A percentile compares a stretch with the other conserved stretches of the same genome.
These are phyloP conservation scores for Arbacia lixula DNA, from an alignment of 53 echinoderm and acorn worm genomes.

Conservation along the genomic window DNA sequence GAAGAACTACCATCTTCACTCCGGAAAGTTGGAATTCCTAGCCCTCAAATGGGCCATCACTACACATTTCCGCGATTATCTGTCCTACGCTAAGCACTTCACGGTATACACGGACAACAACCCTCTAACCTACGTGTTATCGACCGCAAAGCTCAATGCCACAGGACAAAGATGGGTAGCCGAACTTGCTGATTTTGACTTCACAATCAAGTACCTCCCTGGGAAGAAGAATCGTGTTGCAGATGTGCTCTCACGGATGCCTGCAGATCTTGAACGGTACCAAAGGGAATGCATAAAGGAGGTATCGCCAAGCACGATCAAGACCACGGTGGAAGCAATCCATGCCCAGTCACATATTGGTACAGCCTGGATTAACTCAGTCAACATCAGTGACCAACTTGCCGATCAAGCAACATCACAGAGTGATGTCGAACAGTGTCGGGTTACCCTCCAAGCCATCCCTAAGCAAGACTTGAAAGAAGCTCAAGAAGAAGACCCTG, in stretches of 20 bases:
- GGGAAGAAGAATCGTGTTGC: conserved; percentile 59
- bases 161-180: conserved; percentile 68
- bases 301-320: too few species aligned
- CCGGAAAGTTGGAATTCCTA: conserved; percentile 60
- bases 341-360: too few species aligned
- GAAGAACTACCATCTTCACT: conserved; percentile 67
- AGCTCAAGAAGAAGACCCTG: conserved; percentile 51
- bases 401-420: too few species aligned
- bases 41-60: conserved; percentile 19
- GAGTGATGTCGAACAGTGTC: too few species aligned
- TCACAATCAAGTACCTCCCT: conserved; percentile 51
- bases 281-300: conserved; percentile 25
- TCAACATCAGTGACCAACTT: too few species aligned
- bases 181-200: conserved; percentile 58
- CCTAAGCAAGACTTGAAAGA: conserved; percentile 26
- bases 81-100: conserved; percentile 39
- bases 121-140: conserved; percentile 55
- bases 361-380: too few species aligned
- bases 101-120: conserved; percentile 37
- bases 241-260: conserved; percentile 43
- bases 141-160: conserved; percentile 64
- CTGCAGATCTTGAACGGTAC: not conserved
- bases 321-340: too few species aligned
- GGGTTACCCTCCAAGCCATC: too few species aligned
- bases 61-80: conserved; percentile 52